Conservation (phyloP, 2,113 vertebrate species). For the Chrysemys picta region DNA sequence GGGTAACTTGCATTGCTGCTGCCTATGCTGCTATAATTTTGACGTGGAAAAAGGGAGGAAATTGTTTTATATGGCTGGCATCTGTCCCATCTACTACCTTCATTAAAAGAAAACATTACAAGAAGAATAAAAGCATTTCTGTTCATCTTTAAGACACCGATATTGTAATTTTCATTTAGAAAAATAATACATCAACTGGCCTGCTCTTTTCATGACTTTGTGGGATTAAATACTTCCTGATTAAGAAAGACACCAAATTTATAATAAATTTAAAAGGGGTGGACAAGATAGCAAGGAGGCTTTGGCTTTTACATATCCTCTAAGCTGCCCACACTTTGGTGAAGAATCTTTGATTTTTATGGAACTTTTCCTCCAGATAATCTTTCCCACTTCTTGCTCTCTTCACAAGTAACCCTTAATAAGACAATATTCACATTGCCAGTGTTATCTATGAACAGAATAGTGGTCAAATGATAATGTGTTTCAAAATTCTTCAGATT, state of each 20-base stretch:
- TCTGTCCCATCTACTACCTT: background rate
- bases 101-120: background rate
- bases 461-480: background rate
- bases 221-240: background rate
- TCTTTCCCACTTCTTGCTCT: background rate
- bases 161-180: background rate
- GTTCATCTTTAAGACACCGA: background rate
- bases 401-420: background rate
- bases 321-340: background rate
- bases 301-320: rapidly evolving
- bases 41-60: background rate
- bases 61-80: background rate
- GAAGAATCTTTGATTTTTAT: background rate
- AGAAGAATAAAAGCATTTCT: background rate
- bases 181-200: background rate
- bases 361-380: background rate
- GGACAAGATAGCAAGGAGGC: background rate
- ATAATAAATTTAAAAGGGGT: background rate
- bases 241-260: background rate
- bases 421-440: background rate
- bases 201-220: background rate
- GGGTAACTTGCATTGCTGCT: background rate
- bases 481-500: background rate
- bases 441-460: background rate
- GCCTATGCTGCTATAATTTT: background rate